phyloP scores from a whole-genome alignment of 1,140 invertebrate species.

The Papilio machaon region DNA sequence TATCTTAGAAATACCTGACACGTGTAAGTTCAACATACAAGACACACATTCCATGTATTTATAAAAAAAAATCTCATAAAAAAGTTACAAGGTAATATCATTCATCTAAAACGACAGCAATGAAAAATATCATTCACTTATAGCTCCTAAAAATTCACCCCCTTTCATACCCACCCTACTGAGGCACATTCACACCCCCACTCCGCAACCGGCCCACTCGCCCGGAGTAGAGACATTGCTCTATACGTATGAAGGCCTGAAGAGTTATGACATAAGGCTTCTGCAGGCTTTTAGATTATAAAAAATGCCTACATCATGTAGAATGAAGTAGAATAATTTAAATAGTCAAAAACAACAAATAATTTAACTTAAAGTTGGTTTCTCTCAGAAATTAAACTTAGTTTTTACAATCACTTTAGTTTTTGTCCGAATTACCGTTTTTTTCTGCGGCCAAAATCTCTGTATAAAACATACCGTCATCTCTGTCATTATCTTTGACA shows the following conservation, averaged over 20 bases:
- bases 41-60: neutral
- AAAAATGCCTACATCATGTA: neutral
- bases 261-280: constrained; percentile 9
- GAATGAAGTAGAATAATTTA: too few species aligned
- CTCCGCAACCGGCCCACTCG: neutral
- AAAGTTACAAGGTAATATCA: constrained; percentile 2
- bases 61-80: neutral
- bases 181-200: neutral
- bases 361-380: too few species aligned
- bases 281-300: neutral
- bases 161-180: constrained; percentile 8
- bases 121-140: constrained; percentile 31
- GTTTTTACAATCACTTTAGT: too few species aligned
- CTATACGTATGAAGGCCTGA: neutral
- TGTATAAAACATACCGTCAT: too few species aligned
- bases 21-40: neutral
- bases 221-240: constrained; percentile 37
- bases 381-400: too few species aligned
- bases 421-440: too few species aligned
- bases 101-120: neutral
- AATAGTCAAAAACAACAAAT: too few species aligned
- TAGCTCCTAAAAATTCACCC: constrained; percentile 40
- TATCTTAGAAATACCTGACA: neutral
- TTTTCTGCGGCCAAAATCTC: too few species aligned
- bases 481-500: too few species aligned